phyloP scores from a whole-genome alignment of 1,140 invertebrate species.

The Drosophila fuyamai region DNA sequence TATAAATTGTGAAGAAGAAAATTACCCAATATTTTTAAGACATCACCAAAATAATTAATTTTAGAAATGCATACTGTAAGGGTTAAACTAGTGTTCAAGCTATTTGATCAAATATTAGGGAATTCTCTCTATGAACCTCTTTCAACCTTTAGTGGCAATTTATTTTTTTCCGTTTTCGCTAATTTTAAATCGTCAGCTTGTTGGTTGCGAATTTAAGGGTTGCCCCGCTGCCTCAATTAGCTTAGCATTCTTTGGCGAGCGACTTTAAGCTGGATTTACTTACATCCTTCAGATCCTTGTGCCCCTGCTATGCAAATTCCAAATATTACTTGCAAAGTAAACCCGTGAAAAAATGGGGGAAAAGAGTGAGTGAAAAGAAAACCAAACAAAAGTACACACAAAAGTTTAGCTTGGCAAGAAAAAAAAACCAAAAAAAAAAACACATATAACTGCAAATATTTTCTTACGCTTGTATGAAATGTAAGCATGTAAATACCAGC shows the following conservation, averaged over 20 bases:
- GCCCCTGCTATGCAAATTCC: constrained; percentile 44
- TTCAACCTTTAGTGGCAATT: not conserved
- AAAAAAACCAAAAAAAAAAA: constrained; percentile 43
- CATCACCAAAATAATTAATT: too few relatives aligned
- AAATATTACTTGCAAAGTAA: constrained; percentile 59
- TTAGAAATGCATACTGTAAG: too few relatives aligned
- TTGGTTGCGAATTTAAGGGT: not conserved
- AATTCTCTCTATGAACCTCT: not conserved
- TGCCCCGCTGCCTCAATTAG: constrained; percentile 27
- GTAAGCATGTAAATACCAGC: constrained; percentile 72
- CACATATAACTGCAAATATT: constrained; percentile 72
- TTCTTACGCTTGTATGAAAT: constrained; percentile 75
- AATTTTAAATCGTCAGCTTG: too few relatives aligned
- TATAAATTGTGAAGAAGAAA: too few relatives aligned
- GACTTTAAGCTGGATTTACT: constrained; percentile 24
- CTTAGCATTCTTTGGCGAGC: not conserved
- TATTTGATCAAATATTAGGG: too few relatives aligned
- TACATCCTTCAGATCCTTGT: not conserved
- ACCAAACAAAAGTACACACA: constrained; percentile 76
- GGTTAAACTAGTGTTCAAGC: too few relatives aligned
- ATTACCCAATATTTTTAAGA: too few relatives aligned
- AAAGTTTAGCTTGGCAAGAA: constrained; percentile 49
- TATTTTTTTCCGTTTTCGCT: too few relatives aligned
- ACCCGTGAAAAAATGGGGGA: constrained; percentile 20
- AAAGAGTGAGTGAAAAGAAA: constrained; percentile 50